phyloP scores from a whole-genome alignment of 2,113 vertebrate genomes.

The Phaethon lepturus region DNA sequence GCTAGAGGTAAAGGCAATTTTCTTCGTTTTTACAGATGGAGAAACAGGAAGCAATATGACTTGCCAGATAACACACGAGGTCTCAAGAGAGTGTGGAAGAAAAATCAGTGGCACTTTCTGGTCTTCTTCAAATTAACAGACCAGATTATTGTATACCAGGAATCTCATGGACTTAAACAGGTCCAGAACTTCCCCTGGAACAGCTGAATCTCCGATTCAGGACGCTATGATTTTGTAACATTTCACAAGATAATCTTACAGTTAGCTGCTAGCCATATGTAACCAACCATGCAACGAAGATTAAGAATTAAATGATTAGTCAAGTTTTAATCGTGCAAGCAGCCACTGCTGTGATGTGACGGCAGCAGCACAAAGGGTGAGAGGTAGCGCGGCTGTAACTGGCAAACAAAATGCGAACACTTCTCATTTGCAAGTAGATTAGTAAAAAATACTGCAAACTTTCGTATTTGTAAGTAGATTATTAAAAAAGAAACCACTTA shows the following conservation, averaged over 20 bases:
- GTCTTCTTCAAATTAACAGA: neutral
- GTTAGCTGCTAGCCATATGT: neutral
- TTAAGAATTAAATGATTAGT: slow-evolving; percentile 45
- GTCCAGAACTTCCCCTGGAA: neutral
- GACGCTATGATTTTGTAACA: neutral
- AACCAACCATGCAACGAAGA: neutral
- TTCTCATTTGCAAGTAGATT: neutral
- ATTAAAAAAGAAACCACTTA: slow-evolving; percentile 16
- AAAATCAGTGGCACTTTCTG: neutral
- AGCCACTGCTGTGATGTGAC: neutral
- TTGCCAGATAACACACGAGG: neutral
- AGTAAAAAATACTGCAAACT: neutral
- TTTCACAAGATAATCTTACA: neutral
- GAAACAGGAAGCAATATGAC: neutral
- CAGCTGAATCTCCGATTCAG: neutral
- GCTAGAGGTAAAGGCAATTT: neutral
- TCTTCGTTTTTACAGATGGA: neutral
- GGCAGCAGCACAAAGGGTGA: neutral
- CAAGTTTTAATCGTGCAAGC: neutral
- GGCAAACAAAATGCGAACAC: neutral
- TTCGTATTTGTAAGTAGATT: neutral
- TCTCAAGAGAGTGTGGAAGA: neutral
- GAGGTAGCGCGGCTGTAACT: neutral
- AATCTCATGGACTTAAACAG: neutral
- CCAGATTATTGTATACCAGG: no score